Conservation (phyloP, 64 coral and sea anemone genomes). For the Orbicella faveolata region DNA sequence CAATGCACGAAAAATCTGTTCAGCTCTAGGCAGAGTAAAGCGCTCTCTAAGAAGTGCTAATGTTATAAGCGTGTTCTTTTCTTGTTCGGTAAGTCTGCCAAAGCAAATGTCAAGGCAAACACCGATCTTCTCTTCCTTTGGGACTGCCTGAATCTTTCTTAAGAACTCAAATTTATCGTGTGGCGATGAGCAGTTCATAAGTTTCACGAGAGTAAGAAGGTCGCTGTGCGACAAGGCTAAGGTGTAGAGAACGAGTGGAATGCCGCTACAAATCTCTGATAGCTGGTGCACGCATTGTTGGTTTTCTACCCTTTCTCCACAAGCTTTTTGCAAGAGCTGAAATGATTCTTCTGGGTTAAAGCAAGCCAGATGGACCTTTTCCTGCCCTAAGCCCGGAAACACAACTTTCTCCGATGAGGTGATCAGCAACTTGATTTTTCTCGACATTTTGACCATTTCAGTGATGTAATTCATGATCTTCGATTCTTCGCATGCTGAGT, state of each 20-base stretch:
- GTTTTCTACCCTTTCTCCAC: no score
- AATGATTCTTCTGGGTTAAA: no score
- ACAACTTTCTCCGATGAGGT: no score
- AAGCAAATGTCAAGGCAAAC: constrained; percentile 3
- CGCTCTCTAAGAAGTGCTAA: background rate
- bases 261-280: background rate
- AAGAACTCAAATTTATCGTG: background rate
- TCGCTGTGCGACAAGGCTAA: background rate
- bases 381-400: no score
- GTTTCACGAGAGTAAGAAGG: background rate
- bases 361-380: no score
- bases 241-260: constrained; percentile 14
- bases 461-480: no score
- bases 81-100: background rate
- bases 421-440: no score
- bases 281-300: background rate
- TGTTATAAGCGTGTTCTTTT: background rate
- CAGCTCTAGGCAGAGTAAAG: background rate
- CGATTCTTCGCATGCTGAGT: no score
- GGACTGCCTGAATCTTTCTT: background rate
- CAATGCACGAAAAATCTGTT: background rate
- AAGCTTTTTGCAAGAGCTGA: no score
- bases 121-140: background rate
- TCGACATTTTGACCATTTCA: no score
- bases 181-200: background rate